These are phyloP conservation scores for Hippolais icterina DNA, from an alignment of 2,113 vertebrate genomes.

Conservation along the genomic window DNA sequence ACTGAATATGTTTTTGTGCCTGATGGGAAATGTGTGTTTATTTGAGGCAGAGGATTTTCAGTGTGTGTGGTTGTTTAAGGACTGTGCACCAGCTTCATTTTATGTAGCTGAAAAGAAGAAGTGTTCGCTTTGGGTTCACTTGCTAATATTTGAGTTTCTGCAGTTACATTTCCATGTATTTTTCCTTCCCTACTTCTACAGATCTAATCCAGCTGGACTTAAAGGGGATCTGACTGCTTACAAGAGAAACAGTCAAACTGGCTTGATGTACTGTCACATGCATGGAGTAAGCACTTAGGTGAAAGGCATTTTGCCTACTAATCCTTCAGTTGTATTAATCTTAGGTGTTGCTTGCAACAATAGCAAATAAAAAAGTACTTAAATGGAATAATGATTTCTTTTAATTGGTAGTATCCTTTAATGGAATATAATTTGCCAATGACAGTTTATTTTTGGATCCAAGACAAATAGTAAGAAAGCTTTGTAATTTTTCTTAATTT, in stretches of 20 bases:
- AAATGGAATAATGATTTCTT: background rate
- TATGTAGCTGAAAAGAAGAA: background rate
- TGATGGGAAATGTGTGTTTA: slow-evolving; percentile 31
- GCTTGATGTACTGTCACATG: background rate
- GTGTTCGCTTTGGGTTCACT: background rate
- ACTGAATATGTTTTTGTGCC: slow-evolving; percentile 5
- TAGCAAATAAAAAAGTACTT: background rate
- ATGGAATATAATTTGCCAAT: background rate
- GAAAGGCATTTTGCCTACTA: background rate
- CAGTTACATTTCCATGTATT: background rate
- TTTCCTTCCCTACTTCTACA: background rate
- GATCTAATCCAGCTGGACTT: background rate
- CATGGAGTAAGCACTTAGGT: background rate
- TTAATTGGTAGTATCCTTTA: background rate
- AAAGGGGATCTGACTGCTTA: background rate
- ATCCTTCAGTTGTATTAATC: background rate
- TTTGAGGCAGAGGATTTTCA: slow-evolving; percentile 37
- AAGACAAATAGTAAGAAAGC: background rate
- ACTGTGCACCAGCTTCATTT: slow-evolving; percentile 14
- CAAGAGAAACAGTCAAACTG: slow-evolving; percentile 6
- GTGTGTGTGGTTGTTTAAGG: background rate
- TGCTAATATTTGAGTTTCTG: slow-evolving; percentile 27
- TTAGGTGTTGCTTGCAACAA: background rate
- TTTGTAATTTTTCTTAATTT: background rate
- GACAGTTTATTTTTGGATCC: background rate